Conservation (phyloP, 2,888 invertebrate genomes). For the Xestia ashworthii region DNA sequence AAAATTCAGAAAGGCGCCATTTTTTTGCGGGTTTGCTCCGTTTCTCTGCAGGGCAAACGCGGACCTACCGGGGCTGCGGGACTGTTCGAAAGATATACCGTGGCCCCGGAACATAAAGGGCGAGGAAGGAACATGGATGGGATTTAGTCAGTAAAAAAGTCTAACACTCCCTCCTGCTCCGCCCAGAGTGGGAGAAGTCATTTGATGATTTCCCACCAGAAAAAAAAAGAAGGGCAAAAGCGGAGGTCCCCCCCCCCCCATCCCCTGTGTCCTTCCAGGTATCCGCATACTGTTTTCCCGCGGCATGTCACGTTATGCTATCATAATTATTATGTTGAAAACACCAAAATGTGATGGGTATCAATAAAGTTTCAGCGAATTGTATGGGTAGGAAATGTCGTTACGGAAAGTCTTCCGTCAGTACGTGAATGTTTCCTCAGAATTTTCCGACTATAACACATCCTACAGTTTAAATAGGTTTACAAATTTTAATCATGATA, state of each 20-base stretch:
- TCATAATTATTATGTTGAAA: background rate
- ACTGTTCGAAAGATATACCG: too few species aligned
- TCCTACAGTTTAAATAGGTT: constrained; percentile 10
- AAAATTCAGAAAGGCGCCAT: background rate
- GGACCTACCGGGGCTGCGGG: too few species aligned
- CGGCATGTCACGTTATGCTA: background rate
- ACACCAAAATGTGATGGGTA: background rate
- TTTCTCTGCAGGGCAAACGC: background rate
- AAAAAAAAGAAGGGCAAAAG: background rate
- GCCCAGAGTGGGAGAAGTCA: too few species aligned
- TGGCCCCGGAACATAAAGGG: too few species aligned
- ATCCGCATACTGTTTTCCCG: background rate
- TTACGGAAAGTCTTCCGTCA: constrained; percentile 1
- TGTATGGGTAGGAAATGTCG: background rate
- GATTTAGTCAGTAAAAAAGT: too few species aligned
- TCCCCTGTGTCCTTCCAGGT: background rate
- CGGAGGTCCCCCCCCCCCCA: background rate
- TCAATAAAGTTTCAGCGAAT: background rate
- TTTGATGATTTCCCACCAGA: too few species aligned
- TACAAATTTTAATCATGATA: constrained; percentile 40
- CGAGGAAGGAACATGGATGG: too few species aligned
- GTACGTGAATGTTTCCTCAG: background rate
- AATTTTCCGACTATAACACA: background rate
- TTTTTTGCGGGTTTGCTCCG: background rate
- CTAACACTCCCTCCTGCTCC: too few species aligned